Evolutionary conservation across 2,113 vertebrate species (phyloP), one percentile per base, ranked within the genome.

Genomic region (Neotoma lepida): DNA sequence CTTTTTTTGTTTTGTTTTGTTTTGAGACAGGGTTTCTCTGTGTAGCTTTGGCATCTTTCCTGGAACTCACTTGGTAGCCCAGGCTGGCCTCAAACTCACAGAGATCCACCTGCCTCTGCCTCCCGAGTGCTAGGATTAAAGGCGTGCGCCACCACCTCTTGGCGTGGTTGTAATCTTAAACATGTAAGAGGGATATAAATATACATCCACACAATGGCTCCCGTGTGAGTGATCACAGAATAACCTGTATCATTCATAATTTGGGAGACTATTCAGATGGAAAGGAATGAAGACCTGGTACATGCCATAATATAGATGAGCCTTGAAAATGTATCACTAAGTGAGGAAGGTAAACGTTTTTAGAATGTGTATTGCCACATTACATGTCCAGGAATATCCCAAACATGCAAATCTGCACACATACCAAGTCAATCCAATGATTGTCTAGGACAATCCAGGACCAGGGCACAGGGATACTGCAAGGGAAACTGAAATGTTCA

Each of bases 131-230:
- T n/a, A n/a, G n/a, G n/a, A n/a, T n/a, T n/a, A n/a, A n/a, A n/a
- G n/a, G n/a, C n/a, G n/a, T n/a, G n/a, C n/a, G n/a, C n/a, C n/a
- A n/a, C n/a, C n/a, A n/a, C n/a, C n/a, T n/a, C n/a, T n/a, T n/a
- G n/a, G n/a, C n/a, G 17, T 17, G 9, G 76, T 77, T 84, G 33
- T 70, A 80, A 8, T 64, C 33, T 41, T n/a, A 18, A 22, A 7
- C 54, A 76, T 64, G 54, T 28, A 89, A 93, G 88, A 89, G 63
- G 33, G 35, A 78, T 61, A 30, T 68, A 94, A 90, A 84, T 13
- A 35, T 4, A 54, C 3, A 30, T 80, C n/a, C 49, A 64, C 39
- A 88, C 51, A 71, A 88, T 77, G 17, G 68, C 41, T 68, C 64
- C 35, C 22, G 44, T 15, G 33, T 28, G 49, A 77, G 28, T 86